These are phyloP conservation scores for Frankliniella fusca DNA, from an alignment of 2,888 invertebrate genomes.

Conservation along the genomic window DNA sequence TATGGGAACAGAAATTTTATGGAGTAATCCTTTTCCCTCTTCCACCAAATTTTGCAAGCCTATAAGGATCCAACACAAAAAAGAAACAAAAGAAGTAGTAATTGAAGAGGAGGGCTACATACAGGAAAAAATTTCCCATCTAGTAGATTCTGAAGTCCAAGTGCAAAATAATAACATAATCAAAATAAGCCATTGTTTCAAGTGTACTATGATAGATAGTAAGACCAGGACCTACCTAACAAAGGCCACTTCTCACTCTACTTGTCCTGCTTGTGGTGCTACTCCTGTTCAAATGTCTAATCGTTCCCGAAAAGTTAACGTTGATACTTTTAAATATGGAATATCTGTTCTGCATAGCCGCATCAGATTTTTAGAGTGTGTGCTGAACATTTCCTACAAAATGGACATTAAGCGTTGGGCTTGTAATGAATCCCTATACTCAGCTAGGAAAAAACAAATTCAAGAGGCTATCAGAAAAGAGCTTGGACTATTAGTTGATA, in stretches of 20 bases:
- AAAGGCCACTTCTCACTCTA: background rate
- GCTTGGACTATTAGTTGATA: slow-evolving; percentile 42
- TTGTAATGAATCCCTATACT: slow-evolving; percentile 35
- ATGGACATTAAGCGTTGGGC: slow-evolving; percentile 42
- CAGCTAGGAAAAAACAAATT: slow-evolving; percentile 39
- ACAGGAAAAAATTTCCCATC: background rate
- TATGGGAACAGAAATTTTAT: background rate
- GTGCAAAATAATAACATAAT: background rate
- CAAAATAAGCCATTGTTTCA: background rate
- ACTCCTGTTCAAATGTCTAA: background rate
- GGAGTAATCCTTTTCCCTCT: background rate
- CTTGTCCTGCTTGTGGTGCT: background rate
- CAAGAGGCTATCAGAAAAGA: slow-evolving; percentile 40
- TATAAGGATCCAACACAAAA: background rate
- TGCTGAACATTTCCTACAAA: slow-evolving; percentile 44
- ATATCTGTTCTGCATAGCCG: slow-evolving; percentile 42
- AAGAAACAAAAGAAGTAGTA: background rate
- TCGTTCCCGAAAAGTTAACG: background rate
- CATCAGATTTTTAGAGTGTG: slow-evolving; percentile 41
- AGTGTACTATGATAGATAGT: background rate
- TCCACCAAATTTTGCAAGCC: background rate
- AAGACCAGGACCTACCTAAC: background rate
- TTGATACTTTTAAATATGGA: slow-evolving; percentile 38
- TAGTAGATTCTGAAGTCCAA: background rate
- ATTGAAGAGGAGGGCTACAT: background rate